Evolutionary conservation across 2,797 vertebrate genomes (phyloP).

Genomic region (Tragopan temminckii): DNA sequence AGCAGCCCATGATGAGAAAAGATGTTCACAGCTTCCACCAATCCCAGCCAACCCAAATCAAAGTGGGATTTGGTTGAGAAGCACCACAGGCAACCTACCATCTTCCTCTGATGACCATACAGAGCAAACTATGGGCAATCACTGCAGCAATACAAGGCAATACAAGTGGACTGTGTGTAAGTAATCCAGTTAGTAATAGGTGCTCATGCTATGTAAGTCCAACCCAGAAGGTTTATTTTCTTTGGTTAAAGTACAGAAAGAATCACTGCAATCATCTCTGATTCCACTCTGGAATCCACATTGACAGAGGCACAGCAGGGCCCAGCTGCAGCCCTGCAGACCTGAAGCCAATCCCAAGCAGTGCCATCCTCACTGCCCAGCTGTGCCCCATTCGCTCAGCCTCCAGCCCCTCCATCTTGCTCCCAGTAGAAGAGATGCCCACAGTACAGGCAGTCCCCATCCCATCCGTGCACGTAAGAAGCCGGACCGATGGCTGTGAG

Average conservation of each 20-base stretch:
- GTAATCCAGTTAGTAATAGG: not conserved
- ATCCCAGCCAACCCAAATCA: not conserved
- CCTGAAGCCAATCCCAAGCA: not conserved
- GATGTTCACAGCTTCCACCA: not conserved
- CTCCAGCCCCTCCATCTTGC: not conserved
- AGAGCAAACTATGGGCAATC: not conserved
- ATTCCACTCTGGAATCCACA: not conserved
- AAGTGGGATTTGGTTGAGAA: not conserved
- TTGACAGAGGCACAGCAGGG: not conserved
- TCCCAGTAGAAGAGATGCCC: not conserved
- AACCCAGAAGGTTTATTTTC: not conserved
- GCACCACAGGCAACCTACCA: not conserved
- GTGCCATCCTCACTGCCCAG: rapidly evolving
- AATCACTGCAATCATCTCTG: not conserved
- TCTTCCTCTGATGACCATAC: not conserved
- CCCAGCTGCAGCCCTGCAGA: rapidly evolving
- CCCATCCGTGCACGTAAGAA: not conserved
- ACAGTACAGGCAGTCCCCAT: rapidly evolving
- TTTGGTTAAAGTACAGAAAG: not conserved
- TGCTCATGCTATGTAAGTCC: not conserved
- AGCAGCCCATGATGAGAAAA: not conserved
- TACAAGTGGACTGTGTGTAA: not conserved
- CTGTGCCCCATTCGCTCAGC: not conserved
- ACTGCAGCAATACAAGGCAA: not conserved
- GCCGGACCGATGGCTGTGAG: not conserved